A percentile compares a stretch with the other conserved stretches of the same genome.
Conservation (phyloP, 2,113 vertebrate genomes). For the Pseudopipra pipra region DNA sequence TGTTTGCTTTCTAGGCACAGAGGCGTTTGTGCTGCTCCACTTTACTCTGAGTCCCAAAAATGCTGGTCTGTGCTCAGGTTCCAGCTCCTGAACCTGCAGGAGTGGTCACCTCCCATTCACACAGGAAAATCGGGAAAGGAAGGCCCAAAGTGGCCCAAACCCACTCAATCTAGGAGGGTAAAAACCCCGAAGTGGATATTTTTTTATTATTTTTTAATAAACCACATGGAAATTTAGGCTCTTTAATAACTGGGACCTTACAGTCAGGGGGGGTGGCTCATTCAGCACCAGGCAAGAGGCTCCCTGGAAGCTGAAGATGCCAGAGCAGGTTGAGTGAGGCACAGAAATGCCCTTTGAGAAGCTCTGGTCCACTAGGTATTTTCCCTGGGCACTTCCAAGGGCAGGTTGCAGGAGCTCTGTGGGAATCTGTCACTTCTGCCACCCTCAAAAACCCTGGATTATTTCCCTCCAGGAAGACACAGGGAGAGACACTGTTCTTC, state of each 20-base stretch:
- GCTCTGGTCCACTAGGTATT: neutral
- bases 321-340: neutral
- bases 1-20: neutral
- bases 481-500: neutral
- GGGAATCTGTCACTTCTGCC: neutral
- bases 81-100: neutral
- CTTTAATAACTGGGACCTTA: neutral
- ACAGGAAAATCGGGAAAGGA: neutral
- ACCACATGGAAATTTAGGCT: neutral
- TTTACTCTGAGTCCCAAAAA: neutral
- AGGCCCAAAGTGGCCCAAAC: neutral
- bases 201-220: neutral
- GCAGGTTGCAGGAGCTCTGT: rapidly evolving
- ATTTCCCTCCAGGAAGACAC: neutral
- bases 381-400: neutral
- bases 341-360: neutral
- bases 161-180: neutral
- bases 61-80: neutral
- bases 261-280: neutral
- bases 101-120: neutral
- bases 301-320: neutral
- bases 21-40: neutral
- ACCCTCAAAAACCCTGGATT: rapidly evolving
- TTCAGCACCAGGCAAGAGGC: neutral
- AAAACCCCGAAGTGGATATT: neutral